Percentiles rank a stretch among this genome's conserved stretches.
phyloP scores from a whole-genome alignment of 2,113 vertebrate species.

The Calyptommatus sinebrachiatus region DNA sequence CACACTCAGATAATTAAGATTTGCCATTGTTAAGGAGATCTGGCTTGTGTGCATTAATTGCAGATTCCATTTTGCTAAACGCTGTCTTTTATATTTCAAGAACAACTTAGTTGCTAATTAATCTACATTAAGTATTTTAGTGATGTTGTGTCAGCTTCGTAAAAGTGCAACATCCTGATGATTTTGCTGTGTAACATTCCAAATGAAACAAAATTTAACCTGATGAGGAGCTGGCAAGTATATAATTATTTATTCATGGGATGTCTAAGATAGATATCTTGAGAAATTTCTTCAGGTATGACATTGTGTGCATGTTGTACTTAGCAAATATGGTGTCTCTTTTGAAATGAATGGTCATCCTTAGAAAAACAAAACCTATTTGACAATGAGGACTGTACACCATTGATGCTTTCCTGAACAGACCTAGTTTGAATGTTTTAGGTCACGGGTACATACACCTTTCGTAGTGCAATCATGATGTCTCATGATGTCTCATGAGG shows the following conservation, averaged over 20 bases:
- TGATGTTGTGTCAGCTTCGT: constrained; percentile 22
- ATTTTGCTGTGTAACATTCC: neutral
- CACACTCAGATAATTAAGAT: constrained; percentile 27
- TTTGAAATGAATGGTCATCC: neutral
- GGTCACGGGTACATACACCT: no score
- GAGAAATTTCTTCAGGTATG: neutral
- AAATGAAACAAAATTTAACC: neutral
- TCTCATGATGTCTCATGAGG: no score
- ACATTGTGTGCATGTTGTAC: neutral
- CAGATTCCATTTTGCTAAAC: constrained; percentile 20
- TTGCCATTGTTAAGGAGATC: constrained; percentile 19
- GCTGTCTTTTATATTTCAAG: constrained; percentile 1
- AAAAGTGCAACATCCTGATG: neutral
- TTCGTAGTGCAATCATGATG: no score
- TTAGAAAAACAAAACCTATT: neutral
- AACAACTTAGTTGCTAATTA: constrained; percentile 23
- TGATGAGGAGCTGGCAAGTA: neutral
- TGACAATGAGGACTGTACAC: neutral
- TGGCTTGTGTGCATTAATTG: neutral
- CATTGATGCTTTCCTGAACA: neutral
- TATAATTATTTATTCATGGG: no score
- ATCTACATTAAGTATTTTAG: constrained; percentile 2
- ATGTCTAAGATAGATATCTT: no score
- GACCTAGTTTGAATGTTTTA: no score
- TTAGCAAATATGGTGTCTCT: neutral